phyloP scores from a whole-genome alignment of 2,888 invertebrate species.

The Prosapia bicincta region DNA sequence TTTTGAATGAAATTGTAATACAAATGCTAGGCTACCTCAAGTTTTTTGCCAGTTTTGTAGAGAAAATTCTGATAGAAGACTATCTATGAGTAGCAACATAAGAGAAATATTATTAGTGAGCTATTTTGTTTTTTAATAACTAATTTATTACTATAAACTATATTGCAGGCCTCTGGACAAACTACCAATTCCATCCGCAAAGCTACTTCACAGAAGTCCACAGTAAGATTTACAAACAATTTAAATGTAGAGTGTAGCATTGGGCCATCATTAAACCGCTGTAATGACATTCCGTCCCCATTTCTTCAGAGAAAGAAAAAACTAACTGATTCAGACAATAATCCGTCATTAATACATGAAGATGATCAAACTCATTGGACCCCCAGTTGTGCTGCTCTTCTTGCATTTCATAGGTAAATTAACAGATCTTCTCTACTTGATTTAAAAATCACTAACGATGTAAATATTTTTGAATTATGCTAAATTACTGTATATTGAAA shows the following conservation, averaged over 20 bases:
- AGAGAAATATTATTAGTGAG: no score
- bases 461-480: no score
- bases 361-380: constrained; percentile 58
- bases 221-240: constrained; percentile 21
- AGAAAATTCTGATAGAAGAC: no score
- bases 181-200: constrained; percentile 3
- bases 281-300: constrained; percentile 6
- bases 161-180: neutral
- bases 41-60: no score
- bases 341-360: neutral
- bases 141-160: no score
- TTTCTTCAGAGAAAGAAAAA: neutral
- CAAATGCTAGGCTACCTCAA: no score
- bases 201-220: constrained; percentile 14
- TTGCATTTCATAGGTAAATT: constrained; percentile 59
- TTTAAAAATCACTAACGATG: no score
- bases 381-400: constrained; percentile 60
- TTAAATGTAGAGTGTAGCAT: constrained; percentile 28
- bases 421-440: no score
- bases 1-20: no score
- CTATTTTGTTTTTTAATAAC: no score
- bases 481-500: no score
- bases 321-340: neutral
- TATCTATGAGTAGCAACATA: no score
- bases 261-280: constrained; percentile 13